Evolutionary conservation across 2,797 vertebrate genomes (phyloP).

Genomic region (Amblyopsis hoosieri): DNA sequence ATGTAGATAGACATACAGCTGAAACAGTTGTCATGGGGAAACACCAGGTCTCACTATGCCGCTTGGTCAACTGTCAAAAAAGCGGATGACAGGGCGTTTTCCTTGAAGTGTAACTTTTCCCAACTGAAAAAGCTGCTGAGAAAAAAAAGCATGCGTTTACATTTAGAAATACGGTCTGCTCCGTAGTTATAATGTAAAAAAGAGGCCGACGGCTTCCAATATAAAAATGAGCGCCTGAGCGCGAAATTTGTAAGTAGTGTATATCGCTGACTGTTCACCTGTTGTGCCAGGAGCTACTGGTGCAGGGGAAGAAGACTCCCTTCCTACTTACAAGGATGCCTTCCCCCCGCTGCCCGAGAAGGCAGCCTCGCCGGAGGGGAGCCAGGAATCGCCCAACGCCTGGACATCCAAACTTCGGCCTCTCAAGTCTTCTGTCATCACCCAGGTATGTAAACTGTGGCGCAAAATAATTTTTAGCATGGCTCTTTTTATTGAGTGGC

Average conservation of each 20-base stretch:
- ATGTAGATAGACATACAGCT: too few species aligned
- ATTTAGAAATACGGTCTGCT: too few species aligned
- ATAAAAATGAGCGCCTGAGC: background rate
- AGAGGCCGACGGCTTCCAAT: background rate
- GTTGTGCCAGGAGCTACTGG: conserved; percentile 82
- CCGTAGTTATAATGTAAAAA: too few species aligned
- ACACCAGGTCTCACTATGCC: too few species aligned
- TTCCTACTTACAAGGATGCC: conserved; percentile 98
- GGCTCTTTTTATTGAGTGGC: too few species aligned
- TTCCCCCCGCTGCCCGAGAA: conserved; percentile 99
- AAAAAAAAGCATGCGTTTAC: too few species aligned
- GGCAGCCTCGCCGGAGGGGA: conserved; percentile 85
- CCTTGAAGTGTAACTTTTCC: too few species aligned
- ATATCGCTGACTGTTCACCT: conserved; percentile 38
- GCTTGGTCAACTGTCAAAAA: too few species aligned
- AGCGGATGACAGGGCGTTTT: too few species aligned
- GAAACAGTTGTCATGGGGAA: too few species aligned
- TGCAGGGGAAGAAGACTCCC: conserved; percentile 92
- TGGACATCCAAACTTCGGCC: conserved; percentile 95
- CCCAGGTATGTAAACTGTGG: conserved; percentile 83
- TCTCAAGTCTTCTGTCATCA: conserved; percentile 98
- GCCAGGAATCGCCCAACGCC: conserved; percentile 88
- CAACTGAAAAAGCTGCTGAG: too few species aligned
- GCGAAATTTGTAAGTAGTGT: background rate
- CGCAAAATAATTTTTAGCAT: too few species aligned